Base-by-base conservation (phyloP, 92 coral and sea anemone genomes). In the Epizoanthus rinbou region DNA sequence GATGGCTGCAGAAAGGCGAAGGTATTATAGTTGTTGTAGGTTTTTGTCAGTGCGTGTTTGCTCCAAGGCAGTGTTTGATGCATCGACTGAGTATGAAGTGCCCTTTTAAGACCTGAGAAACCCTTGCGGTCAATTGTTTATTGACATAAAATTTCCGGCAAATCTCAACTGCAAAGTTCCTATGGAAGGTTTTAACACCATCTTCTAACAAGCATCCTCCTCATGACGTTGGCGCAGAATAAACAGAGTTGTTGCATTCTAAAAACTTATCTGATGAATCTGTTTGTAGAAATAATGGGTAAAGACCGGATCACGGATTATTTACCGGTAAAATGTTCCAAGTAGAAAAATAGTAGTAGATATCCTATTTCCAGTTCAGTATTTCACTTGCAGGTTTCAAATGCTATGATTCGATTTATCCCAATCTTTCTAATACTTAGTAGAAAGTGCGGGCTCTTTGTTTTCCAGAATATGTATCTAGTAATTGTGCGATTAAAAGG, bases 301-400 rank as follows among this genome's bases (percentile, higher is more conserved):
- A 67, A 67, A 45, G 73, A 67, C 50, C 73, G 73, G 73, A 67
- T 67, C 73, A 67, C 50, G 35, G 45, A 28, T 67, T 67, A 67
- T 24, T 33, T 45, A 67, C 72, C 72, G 72, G 72, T 67, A 67
- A 67, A 67, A 67, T 6, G 47, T 13, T 17, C 72, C 19, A 33
- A 25, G 41, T 65, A 65, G 43, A 65, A 28, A 4, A 18, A 65
- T 65, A 64, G 3, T 22, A 15, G n/a, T 8, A 64, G 72, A 5
- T 67, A 67, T 67, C 25, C 39, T 67, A 39, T 67, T 16, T 47
- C 54, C 15, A 47, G 11, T 14, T 19, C 3, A 1, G 9, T 6
- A 31, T 67, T 67, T 28, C 22, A n/a, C n/a, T n/a, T n/a, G n/a
- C n/a, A 3, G 14, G 69, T 64, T 8, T 64, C 39, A 15, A 33